Evolutionary conservation across 2,113 vertebrate species (phyloP).

Genomic region (Sula dactylatra): DNA sequence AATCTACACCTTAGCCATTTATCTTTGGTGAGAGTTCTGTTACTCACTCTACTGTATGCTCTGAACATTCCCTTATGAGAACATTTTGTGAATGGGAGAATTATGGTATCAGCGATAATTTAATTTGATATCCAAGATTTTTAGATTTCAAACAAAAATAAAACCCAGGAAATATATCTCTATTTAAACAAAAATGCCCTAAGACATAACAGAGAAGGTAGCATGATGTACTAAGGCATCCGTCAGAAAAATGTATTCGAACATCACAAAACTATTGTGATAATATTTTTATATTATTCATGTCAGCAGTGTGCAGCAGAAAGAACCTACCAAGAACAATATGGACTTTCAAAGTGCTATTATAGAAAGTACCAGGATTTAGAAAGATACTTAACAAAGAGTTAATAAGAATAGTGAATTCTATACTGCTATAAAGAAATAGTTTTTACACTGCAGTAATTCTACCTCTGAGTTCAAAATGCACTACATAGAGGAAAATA

Average conservation of each 20-base stretch:
- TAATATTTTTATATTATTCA: neutral
- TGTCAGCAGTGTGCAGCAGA: neutral
- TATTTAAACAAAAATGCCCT: neutral
- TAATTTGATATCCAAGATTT: neutral
- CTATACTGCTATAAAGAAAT: neutral
- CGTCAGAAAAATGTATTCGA: neutral
- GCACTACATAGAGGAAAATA: neutral
- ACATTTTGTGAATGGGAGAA: neutral
- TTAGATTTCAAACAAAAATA: neutral
- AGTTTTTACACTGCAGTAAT: neutral
- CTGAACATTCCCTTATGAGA: neutral
- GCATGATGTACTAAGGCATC: neutral
- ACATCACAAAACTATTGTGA: neutral
- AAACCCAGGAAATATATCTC: neutral
- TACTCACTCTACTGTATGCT: neutral
- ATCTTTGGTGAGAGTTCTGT: neutral
- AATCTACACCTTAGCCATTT: fast-evolving
- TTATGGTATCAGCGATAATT: neutral
- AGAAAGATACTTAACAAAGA: neutral
- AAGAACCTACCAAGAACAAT: neutral
- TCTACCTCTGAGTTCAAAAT: neutral
- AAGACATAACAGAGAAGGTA: neutral
- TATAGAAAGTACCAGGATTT: neutral
- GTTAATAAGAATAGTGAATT: neutral
- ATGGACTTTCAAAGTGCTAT: neutral